Evolutionary conservation across 2,113 vertebrate genomes (phyloP).

Genomic region (Cynocephalus volans): DNA sequence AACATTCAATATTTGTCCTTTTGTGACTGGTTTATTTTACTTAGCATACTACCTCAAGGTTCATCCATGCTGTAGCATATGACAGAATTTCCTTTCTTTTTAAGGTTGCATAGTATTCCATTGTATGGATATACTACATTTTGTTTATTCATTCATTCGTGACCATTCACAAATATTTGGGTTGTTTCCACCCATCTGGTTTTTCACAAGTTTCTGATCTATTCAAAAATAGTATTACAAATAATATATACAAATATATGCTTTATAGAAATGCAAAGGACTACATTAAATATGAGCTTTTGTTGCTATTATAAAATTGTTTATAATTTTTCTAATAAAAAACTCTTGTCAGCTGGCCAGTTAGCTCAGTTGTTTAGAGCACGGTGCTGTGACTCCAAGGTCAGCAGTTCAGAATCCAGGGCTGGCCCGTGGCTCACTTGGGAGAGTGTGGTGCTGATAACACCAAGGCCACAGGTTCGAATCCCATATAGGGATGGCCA

Average conservation of each 20-base stretch:
- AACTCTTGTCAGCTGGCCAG: background rate
- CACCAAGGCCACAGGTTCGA: no score
- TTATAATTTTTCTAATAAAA: slow-evolving; percentile 12
- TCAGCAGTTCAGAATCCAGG: no score
- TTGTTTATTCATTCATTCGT: background rate
- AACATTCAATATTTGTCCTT: background rate
- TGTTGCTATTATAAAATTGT: background rate
- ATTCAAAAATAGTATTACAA: background rate
- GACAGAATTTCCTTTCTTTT: background rate
- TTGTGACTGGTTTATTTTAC: background rate
- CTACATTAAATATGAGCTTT: slow-evolving; percentile 31
- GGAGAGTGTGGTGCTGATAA: no score
- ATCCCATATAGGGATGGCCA: no score
- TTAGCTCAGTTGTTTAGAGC: no score
- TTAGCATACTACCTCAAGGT: background rate
- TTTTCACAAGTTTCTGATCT: slow-evolving; percentile 22
- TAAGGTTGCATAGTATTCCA: background rate
- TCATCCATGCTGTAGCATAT: background rate
- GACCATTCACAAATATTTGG: background rate
- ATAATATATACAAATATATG: background rate
- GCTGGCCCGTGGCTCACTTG: no score
- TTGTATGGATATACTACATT: background rate
- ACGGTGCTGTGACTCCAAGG: no score
- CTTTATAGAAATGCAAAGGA: slow-evolving; percentile 24
- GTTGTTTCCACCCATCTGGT: background rate